Evolutionary conservation across 2,888 invertebrate genomes (phyloP).

Genomic region (Sipha maydis): DNA sequence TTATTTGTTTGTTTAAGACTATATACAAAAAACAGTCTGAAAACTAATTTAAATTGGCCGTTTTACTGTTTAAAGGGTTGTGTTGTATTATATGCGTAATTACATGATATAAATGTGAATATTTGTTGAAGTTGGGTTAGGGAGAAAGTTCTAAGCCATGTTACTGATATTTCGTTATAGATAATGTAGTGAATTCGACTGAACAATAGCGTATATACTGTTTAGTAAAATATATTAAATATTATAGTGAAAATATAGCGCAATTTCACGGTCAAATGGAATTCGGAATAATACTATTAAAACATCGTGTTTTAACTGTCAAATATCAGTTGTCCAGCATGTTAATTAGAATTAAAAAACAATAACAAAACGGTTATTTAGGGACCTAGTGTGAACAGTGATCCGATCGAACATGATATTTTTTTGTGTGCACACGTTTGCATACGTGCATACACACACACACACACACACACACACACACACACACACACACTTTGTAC

Average conservation of each 20-base stretch:
- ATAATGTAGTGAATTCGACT: slow-evolving; percentile 18
- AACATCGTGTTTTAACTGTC: slow-evolving; percentile 13
- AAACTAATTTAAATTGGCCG: slow-evolving; percentile 10
- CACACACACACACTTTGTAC: not conserved
- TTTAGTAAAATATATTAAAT: too few species aligned
- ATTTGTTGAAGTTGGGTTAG: not conserved
- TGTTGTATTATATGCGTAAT: not conserved
- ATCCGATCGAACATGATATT: slow-evolving; percentile 6
- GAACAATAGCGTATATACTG: not conserved
- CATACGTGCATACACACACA: not conserved
- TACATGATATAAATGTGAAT: not conserved
- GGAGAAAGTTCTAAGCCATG: not conserved
- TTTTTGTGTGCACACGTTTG: not conserved
- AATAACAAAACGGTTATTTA: slow-evolving; percentile 28
- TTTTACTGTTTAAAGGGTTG: slow-evolving; percentile 3
- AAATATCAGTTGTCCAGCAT: not conserved
- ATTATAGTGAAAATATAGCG: not conserved
- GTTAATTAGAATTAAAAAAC: not conserved
- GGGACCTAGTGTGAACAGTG: not conserved
- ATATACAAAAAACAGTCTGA: not conserved
- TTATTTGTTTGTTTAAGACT: too few species aligned
- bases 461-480: not conserved
- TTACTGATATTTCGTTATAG: not conserved
- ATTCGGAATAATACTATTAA: slow-evolving; percentile 19
- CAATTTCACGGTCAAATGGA: slow-evolving; percentile 56